Evolutionary conservation across 2,888 invertebrate genomes (phyloP).

Genomic region (Tuberolachnus salignus): DNA sequence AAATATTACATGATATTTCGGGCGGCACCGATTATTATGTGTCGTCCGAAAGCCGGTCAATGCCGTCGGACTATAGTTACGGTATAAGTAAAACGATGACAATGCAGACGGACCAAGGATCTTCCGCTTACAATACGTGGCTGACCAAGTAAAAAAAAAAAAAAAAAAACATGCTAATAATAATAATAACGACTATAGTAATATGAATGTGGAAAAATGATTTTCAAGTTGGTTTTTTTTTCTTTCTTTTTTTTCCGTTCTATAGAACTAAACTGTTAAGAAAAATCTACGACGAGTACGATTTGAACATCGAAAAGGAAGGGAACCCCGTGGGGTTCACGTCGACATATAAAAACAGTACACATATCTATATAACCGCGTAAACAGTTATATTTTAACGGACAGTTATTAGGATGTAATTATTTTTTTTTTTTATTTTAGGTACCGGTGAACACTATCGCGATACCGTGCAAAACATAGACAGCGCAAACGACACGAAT

Average conservation of each 20-base stretch:
- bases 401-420: neutral
- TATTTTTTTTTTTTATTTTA: too few species aligned
- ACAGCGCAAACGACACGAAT: neutral
- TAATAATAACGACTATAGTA: too few species aligned
- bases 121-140: constrained; percentile 40
- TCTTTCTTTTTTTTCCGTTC: neutral
- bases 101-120: constrained; percentile 43
- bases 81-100: neutral
- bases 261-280: constrained; percentile 41
- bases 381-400: too few species aligned
- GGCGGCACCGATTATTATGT: neutral
- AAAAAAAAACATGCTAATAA: too few species aligned
- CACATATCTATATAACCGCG: too few species aligned
- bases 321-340: too few species aligned
- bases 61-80: neutral
- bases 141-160: constrained; percentile 38
- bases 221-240: neutral
- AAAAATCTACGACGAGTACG: constrained; percentile 44
- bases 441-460: neutral
- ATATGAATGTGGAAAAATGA: neutral
- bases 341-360: too few species aligned
- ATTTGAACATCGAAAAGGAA: neutral
- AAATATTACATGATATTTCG: constrained; percentile 44
- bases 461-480: neutral
- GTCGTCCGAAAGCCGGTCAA: constrained; percentile 18